Evolutionary conservation across 2,113 vertebrate species (phyloP).

Genomic region (Mustela nigripes): DNA sequence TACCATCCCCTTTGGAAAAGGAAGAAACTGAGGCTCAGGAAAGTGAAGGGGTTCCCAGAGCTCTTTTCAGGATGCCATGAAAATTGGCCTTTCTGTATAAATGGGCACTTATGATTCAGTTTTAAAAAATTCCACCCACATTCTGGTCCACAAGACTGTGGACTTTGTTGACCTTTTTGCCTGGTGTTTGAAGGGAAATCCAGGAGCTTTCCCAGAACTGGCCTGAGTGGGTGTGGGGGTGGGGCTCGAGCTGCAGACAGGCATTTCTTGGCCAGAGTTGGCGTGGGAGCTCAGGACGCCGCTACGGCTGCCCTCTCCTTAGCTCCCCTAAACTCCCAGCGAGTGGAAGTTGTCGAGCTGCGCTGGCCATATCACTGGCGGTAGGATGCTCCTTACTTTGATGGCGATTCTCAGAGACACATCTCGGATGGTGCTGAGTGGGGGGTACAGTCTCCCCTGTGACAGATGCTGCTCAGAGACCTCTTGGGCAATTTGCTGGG

Average conservation of each 20-base stretch:
- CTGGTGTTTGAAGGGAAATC: constrained; percentile 2
- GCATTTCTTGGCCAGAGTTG: not conserved
- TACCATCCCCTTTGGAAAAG: not conserved
- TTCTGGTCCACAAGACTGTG: constrained; percentile 16
- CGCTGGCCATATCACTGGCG: not conserved
- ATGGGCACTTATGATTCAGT: constrained; percentile 65
- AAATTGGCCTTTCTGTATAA: constrained; percentile 62
- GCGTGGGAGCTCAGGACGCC: not conserved
- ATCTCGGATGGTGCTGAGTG: constrained; percentile 94
- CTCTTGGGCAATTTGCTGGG: constrained; percentile 93
- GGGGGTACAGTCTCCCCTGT: constrained; percentile 97
- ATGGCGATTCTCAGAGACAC: constrained; percentile 97
- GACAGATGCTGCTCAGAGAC: constrained; percentile 96
- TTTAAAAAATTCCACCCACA: constrained; percentile 46
- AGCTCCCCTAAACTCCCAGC: not conserved
- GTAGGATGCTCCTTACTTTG: constrained; percentile 89
- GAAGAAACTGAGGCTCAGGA: constrained; percentile 30
- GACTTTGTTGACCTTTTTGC: constrained; percentile 50
- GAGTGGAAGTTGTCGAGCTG: not conserved
- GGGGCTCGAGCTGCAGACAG: not conserved
- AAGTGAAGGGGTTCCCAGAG: not conserved
- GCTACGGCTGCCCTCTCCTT: not conserved
- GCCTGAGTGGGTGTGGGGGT: not conserved
- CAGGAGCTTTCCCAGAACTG: constrained; percentile 57
- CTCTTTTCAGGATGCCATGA: not conserved